These are phyloP conservation scores for Electrona antarctica DNA, from an alignment of 2,113 vertebrate genomes.

Conservation along the genomic window DNA sequence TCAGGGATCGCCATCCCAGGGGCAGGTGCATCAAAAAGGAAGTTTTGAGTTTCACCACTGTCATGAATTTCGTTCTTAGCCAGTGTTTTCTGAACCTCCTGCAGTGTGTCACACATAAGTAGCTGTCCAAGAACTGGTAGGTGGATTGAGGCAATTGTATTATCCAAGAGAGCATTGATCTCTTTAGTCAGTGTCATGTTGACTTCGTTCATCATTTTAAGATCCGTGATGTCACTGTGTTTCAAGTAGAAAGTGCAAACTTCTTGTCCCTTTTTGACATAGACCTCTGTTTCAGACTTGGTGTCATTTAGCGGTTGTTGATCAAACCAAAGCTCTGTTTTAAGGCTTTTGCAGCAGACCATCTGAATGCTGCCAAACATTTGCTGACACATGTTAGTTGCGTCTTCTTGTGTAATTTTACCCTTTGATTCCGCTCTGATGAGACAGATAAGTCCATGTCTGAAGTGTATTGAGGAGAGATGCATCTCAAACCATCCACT, in stretches of 20 bases:
- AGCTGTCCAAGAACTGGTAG: constrained; percentile 64
- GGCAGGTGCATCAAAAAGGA: constrained; percentile 22
- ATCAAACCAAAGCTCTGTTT: constrained; percentile 66
- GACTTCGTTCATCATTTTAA: constrained; percentile 30
- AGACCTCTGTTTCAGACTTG: constrained; percentile 55
- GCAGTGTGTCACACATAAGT: constrained; percentile 63
- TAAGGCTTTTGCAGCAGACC: constrained; percentile 76
- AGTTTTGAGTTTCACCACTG: constrained; percentile 31
- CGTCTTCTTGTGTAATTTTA: constrained; percentile 41
- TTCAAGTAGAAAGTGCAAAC: constrained; percentile 72
- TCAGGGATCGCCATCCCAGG: constrained; percentile 75
- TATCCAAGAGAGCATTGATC: constrained; percentile 71
- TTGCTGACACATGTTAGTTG: constrained; percentile 49
- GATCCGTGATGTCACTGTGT: constrained; percentile 55
- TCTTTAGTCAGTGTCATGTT: constrained; percentile 59
- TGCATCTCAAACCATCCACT: constrained; percentile 70
- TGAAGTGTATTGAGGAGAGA: constrained; percentile 75
- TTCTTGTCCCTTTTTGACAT: constrained; percentile 39
- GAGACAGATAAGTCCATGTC: constrained; percentile 77
- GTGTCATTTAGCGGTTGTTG: constrained; percentile 66
- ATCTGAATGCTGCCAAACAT: constrained; percentile 78
- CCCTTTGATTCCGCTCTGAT: constrained; percentile 70
- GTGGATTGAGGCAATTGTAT: constrained; percentile 35
- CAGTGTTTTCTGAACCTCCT: constrained; percentile 60
- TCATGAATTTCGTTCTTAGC: constrained; percentile 60